A percentile compares a stretch with the other conserved stretches of the same genome.
Evolutionary conservation across 2,888 invertebrate genomes (phyloP).

Genomic region (Drosophila glabriapex): DNA sequence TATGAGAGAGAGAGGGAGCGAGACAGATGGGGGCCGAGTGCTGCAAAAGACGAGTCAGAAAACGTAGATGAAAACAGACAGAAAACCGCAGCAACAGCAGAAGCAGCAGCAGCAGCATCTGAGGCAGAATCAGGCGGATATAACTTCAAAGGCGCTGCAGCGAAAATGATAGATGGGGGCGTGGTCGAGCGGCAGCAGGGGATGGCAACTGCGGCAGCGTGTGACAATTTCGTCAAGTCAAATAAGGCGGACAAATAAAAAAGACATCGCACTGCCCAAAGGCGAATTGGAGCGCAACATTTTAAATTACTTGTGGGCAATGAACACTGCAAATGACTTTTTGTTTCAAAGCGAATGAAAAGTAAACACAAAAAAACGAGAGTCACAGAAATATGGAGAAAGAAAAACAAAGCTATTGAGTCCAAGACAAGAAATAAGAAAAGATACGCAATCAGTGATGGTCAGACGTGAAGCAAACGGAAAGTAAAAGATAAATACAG

Average conservation of each 20-base stretch:
- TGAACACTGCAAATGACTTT: slow-evolving; percentile 52
- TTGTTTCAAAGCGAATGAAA: slow-evolving; percentile 17
- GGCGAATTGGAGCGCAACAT: slow-evolving; percentile 68
- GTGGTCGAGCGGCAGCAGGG: slow-evolving; percentile 21
- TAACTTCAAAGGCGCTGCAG: slow-evolving; percentile 58
- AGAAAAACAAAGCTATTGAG: slow-evolving; percentile 7
- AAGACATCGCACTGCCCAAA: slow-evolving; percentile 51
- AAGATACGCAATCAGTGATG: slow-evolving; percentile 7
- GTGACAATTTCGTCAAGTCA: slow-evolving; percentile 61
- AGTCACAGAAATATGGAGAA: slow-evolving; percentile 11
- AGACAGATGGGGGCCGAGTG: neutral
- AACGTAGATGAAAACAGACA: slow-evolving; percentile 38
- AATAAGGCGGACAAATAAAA: slow-evolving; percentile 34
- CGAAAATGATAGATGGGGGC: slow-evolving; percentile 33
- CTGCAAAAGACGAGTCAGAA: slow-evolving; percentile 19
- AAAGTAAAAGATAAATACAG: neutral
- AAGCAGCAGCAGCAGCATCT: slow-evolving; percentile 11
- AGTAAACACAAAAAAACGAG: neutral
- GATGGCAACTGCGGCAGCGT: slow-evolving; percentile 41
- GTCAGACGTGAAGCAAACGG: neutral
- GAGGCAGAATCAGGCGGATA: slow-evolving; percentile 12
- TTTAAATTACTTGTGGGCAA: slow-evolving; percentile 71
- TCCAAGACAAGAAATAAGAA: slow-evolving; percentile 1
- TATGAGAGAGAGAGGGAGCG: neutral
- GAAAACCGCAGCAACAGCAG: slow-evolving; percentile 56